Base-by-base conservation (phyloP, 30 jellyfish, hydroid and myxozoan species). In the Calvadosia cruxmelitensis region DNA sequence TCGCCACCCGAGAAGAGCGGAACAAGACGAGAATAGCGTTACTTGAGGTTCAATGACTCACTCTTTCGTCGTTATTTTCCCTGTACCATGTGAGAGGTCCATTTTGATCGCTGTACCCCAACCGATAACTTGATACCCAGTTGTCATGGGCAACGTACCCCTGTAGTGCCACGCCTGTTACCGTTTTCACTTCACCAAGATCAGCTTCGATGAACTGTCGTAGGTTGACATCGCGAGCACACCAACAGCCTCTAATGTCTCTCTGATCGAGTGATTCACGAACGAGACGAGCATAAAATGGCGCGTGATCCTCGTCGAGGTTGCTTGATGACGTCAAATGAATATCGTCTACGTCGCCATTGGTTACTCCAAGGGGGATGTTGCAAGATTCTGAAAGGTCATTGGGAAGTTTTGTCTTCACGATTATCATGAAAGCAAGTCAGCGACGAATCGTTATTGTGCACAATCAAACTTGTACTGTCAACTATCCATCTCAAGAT, bases 61-160 rank as follows among this genome's bases (percentile, higher is more conserved):
- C 99, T 83, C 77, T 78, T 53, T 92, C 99, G 63, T 82, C 95
- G 62, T 84, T 92, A 20, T 79, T 75, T 67, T 92, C 99, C 49
- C 92, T 85, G 71, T 92, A 92, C 99, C 99, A 92, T 35, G 84
- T 73, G 49, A 85, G 85, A 3, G 96, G 95, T n/a, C 94, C 94
- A 61, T 67, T 64, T 25, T 92, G 94, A 34, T 92, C 99, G 35
- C 93, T 72, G 73, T 77, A 92, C 5, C 99, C 99, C 20, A 92
- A 78, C 42, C 99, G 75, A 72, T 92, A 92, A 33, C 93, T 78
- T 7, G 96, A 93, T 15, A 92, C 99, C 99, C 99, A 92, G 66
- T 92, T 82, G 49, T 92, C 95, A 78, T 92, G 95, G 3, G 99
- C 69, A 33, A 92, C 92, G 70, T 82, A 92, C 16, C 99, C 99